phyloP scores from a whole-genome alignment of 2,888 invertebrate genomes.

The Morpho helenor region DNA sequence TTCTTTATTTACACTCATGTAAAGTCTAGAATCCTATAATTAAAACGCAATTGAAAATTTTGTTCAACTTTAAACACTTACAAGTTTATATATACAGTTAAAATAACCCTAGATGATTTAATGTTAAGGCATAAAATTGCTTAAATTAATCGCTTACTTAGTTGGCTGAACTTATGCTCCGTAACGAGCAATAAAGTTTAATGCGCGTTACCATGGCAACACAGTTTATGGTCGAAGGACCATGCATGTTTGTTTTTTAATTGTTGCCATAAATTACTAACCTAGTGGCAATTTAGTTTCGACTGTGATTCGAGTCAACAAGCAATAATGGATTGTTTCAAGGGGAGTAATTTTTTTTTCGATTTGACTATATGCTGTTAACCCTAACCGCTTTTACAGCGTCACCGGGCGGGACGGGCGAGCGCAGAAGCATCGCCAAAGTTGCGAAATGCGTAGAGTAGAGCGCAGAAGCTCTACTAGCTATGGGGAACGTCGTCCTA shows the following conservation, averaged over 20 bases:
- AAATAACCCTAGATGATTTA: background rate
- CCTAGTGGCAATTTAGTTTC: conserved; percentile 15
- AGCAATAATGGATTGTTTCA: too few species aligned
- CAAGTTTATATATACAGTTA: background rate
- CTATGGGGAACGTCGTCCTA: too few species aligned
- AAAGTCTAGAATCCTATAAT: background rate
- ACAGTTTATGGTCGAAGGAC: conserved; percentile 15
- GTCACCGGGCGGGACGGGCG: too few species aligned
- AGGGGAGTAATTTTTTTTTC: too few species aligned
- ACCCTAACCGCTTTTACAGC: too few species aligned
- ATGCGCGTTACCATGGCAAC: conserved; percentile 46
- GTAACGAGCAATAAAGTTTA: conserved; percentile 48
- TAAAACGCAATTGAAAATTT: background rate
- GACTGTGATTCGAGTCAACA: background rate
- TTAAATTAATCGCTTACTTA: background rate
- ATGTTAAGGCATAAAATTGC: conserved; percentile 10
- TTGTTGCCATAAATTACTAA: conserved; percentile 22
- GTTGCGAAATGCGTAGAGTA: too few species aligned
- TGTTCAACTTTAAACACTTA: background rate
- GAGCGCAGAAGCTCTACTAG: too few species aligned
- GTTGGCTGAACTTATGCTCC: conserved; percentile 9
- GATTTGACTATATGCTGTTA: too few species aligned
- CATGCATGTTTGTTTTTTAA: conserved; percentile 19
- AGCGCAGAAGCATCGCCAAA: too few species aligned
- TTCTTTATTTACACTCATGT: background rate